A percentile compares a stretch with the other conserved stretches of the same genome.
Evolutionary conservation across 2,888 invertebrate genomes (phyloP).

Genomic region (Periphyllus acericola): DNA sequence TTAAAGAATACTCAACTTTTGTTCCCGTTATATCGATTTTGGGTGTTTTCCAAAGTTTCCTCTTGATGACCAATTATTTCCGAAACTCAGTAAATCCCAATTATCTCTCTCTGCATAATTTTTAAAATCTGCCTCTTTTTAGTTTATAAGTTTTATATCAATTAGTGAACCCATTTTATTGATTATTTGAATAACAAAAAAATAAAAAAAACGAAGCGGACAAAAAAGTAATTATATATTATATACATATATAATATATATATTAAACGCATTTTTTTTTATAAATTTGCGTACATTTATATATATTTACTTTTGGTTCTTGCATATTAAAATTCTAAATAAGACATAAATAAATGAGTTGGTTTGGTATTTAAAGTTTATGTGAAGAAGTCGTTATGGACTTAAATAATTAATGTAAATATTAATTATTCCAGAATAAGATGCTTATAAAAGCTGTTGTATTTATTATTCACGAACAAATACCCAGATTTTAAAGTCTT

Average conservation of each 20-base stretch:
- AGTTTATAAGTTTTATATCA: conserved; percentile 2
- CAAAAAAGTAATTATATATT: background rate
- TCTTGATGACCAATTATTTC: background rate
- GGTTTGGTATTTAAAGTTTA: conserved; percentile 5
- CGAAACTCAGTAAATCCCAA: conserved; percentile 9
- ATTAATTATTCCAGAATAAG: background rate
- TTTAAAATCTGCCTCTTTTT: background rate
- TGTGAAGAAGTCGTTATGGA: background rate
- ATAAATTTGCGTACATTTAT: background rate
- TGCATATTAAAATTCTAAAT: background rate
- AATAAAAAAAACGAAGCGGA: background rate
- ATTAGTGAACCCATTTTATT: conserved; percentile 10
- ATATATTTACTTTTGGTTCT: background rate
- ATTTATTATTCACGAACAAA: conserved; percentile 7
- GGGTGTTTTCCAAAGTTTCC: background rate
- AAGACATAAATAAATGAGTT: conserved; percentile 5
- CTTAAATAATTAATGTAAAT: conserved; percentile 2
- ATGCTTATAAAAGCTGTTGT: background rate
- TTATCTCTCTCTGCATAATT: background rate
- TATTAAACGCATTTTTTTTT: background rate
- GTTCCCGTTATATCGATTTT: background rate
- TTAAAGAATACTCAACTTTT: background rate
- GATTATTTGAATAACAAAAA: background rate
- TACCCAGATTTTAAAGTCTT: background rate
- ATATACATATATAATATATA: background rate